phyloP scores from a whole-genome alignment of 2,888 invertebrate species.

The Tipula helvola region DNA sequence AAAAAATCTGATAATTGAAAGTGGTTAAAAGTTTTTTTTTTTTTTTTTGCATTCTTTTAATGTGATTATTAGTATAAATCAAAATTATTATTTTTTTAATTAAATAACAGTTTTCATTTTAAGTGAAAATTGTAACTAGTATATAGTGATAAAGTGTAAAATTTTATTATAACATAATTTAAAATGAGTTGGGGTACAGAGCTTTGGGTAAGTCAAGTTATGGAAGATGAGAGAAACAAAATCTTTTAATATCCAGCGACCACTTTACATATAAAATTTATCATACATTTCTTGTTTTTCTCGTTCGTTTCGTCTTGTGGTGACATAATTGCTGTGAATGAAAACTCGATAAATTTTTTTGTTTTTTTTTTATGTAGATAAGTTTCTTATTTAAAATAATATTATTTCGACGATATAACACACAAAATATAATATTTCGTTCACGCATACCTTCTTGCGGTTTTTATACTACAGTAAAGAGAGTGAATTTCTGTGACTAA shows the following conservation, averaged over 20 bases:
- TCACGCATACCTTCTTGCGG: neutral
- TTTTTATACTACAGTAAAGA: neutral
- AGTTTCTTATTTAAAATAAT: neutral
- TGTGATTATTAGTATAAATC: neutral
- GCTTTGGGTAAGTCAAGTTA: neutral
- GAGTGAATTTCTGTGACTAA: neutral
- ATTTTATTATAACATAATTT: neutral
- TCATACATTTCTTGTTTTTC: neutral
- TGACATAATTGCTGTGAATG: constrained; percentile 4
- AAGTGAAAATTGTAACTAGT: neutral
- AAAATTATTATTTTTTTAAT: neutral
- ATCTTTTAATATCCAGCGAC: neutral
- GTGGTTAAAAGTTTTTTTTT: neutral
- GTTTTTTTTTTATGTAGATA: neutral
- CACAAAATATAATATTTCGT: neutral
- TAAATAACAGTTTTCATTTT: neutral
- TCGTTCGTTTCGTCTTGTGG: neutral
- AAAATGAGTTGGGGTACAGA: constrained; percentile 4
- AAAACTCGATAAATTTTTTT: neutral
- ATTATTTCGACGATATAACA: neutral
- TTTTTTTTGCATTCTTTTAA: neutral
- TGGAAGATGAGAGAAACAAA: neutral
- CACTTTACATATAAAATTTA: neutral
- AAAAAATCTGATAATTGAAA: neutral
- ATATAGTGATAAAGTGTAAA: neutral